Evolutionary conservation across 2,113 vertebrate species (phyloP), one percentile per base, ranked within the genome.

Genomic region (Cryptomyrus ogoouensis): DNA sequence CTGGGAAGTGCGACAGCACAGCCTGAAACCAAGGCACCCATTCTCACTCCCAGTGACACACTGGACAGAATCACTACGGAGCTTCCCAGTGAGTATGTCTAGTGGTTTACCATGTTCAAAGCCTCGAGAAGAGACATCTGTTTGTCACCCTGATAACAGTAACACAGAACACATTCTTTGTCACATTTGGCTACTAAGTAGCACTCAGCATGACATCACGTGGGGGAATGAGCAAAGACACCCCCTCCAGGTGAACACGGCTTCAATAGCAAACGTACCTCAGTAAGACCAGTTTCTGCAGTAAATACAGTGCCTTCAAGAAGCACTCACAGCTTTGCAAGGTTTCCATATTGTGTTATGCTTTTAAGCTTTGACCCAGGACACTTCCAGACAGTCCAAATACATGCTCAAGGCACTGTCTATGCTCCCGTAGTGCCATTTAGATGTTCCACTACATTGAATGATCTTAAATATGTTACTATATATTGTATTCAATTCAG

Each of bases 21-120:
- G 93, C 94, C 95, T 96, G 94, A 80, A 96, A 95, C 92, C 95
- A 94, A 96, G 94, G 93, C 91, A 95, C 93, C 93, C 93, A 92
- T n/a, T 93, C 89, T 93, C 70, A 92, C 92, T 91, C 93, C 93
- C 91, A 74, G 87, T 92, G 92, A 94, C 89, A 90, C 62, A 58
- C 19, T 15, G 17, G 50, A 27, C 39, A 27, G 50, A 47, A 89
- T 42, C 50, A 58, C 83, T 44, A 62, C 8, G 15, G 24, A 47
- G 52, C 39, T 46, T 47, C 42, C 39, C 77, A 58, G 80, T 58
- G 62, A 84, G 12, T 44, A 24, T 42, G 44, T 83, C 49, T 89
- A 56, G 42, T 89, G 42, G 62, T 92, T 94, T 94, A 95, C 93
- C 94, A 93, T 94, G 88, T 24, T 93, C 92, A 95, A 91, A 92